Evolutionary conservation across 2,113 vertebrate species (phyloP).

Genomic region (Dolichotis patagonum): DNA sequence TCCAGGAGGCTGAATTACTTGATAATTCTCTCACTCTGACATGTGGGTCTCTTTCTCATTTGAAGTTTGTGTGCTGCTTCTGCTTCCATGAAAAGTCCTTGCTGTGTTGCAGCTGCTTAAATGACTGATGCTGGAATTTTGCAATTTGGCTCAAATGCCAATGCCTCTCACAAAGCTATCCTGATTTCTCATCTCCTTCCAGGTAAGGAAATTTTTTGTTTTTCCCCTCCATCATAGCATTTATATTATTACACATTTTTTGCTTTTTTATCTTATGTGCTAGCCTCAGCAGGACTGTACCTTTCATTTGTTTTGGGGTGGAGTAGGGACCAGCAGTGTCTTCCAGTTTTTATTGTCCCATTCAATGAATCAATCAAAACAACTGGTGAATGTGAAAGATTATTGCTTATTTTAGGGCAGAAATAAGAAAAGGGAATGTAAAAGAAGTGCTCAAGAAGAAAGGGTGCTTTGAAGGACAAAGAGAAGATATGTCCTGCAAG

Average conservation of each 20-base stretch:
- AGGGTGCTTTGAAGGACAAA: not conserved
- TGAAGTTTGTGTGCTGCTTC: not conserved
- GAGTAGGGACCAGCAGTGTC: not conserved
- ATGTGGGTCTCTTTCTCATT: not conserved
- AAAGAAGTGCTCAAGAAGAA: not conserved
- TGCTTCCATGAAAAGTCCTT: not conserved
- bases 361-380: not conserved
- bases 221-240: not conserved
- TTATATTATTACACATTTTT: not conserved
- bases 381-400: not conserved
- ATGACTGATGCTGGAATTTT: constrained; percentile 10
- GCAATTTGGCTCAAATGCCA: not conserved
- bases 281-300: not conserved
- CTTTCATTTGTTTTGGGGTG: not conserved
- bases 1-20: not conserved
- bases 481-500: not conserved
- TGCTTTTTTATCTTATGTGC: not conserved
- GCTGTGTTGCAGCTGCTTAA: not conserved
- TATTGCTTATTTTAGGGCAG: not conserved
- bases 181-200: not conserved
- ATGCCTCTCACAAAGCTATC: not conserved
- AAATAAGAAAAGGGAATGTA: not conserved
- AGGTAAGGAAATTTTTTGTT: not conserved
- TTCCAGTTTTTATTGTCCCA: not conserved
- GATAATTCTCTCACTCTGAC: not conserved